Base-by-base conservation (phyloP, 2,888 invertebrate genomes). In the Protonemura montana region DNA sequence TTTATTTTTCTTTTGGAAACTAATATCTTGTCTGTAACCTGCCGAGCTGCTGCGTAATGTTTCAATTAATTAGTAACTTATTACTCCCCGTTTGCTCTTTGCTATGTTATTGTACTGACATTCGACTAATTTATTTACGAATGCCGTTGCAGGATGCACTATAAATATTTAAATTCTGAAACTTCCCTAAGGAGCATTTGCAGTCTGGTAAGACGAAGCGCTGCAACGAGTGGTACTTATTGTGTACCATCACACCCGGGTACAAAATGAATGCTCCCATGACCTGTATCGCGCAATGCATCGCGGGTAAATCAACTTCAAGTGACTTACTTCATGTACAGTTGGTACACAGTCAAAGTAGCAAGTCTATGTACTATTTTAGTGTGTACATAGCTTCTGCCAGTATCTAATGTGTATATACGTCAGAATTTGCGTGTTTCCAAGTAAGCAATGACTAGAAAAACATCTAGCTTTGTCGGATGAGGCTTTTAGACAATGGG, bases 11-110 rank as follows among this genome's bases (percentile, higher is more conserved):
- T 59, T 59, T 10, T 21, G 2, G 59, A 59, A 59, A 59, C 21
- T 59, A 21, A 59, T 59, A 59, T 59, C 59, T 59, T 59, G 59
- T 59, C 59, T 59, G 59, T 10, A 59, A 59, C 59, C 59, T 59
- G 59, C 59, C 59, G 21, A 59, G 59, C 59, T 59, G 59, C 59
- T 59, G 59, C 59, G 3, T 59, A 7, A 59, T 59, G 59, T 59
- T 59, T 59, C 59, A 59, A 59, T 59, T 59, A 59, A 59, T 59
- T 59, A 59, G 59, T 59, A 59, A 59, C 16, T 59, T 59, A 59
- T 59, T 59, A 7, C 16, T 59, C 21, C 59, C 16, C 59, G 59
- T 59, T 21, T 59, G 59, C 59, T 10, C 59, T 21, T 5, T 21
- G 13, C 59, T 21, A 21, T 21, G 59, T 59, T 59, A 10, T 21